A percentile compares a stretch with the other conserved stretches of the same genome.
These are phyloP conservation scores for Pluvianellus socialis DNA, from an alignment of 2,113 vertebrate genomes.

Conservation along the genomic window DNA sequence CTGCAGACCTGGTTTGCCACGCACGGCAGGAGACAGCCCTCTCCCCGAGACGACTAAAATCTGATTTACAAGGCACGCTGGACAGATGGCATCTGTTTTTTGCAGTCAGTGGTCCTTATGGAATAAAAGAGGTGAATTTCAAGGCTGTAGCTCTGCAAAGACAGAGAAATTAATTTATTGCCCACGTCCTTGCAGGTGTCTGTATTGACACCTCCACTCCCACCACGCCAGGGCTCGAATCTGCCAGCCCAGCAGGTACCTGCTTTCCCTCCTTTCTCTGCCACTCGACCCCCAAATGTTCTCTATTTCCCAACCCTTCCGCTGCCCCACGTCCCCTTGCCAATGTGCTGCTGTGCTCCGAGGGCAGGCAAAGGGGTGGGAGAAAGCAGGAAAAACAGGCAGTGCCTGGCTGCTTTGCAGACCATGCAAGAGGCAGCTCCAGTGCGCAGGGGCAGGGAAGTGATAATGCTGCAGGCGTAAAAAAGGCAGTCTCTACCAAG, in stretches of 20 bases:
- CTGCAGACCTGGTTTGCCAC: background rate
- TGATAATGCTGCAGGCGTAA: background rate
- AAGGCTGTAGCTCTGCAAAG: background rate
- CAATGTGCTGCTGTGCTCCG: background rate
- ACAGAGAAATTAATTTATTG: background rate
- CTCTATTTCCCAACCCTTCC: background rate
- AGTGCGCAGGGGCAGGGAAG: background rate
- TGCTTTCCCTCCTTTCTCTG: background rate
- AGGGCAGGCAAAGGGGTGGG: background rate
- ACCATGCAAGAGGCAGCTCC: fast-evolving
- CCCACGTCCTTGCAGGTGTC: background rate
- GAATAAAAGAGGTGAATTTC: constrained; percentile 6
- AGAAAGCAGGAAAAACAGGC: background rate
- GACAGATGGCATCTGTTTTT: constrained; percentile 38
- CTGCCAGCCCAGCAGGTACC: background rate
- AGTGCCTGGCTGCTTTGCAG: background rate
- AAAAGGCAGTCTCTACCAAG: background rate
- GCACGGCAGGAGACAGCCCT: background rate
- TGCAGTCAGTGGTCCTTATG: background rate
- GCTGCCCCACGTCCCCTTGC: background rate
- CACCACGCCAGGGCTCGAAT: fast-evolving
- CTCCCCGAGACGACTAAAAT: constrained; percentile 9
- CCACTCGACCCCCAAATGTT: background rate
- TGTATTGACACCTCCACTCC: background rate
- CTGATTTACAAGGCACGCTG: constrained; percentile 7